Conservation (phyloP, 2,797 vertebrate genomes). For the Enteromius radiatus region DNA sequence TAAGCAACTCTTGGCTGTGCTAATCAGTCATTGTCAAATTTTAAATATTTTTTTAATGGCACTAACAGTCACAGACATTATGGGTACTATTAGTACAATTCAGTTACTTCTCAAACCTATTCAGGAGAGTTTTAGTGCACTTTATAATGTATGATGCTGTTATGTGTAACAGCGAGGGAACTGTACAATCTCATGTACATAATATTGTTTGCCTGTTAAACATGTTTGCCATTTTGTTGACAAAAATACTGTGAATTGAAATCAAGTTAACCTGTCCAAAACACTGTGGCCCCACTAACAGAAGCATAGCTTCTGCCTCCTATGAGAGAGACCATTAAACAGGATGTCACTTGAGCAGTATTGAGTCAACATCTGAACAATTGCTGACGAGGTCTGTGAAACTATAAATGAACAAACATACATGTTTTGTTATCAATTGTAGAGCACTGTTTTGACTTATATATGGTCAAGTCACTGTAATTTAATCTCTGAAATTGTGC, state of each 20-base stretch:
- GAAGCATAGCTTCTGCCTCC: background rate
- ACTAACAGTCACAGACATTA: background rate
- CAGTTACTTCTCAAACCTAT: background rate
- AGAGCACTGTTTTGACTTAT: background rate
- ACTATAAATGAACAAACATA: background rate
- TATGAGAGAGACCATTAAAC: background rate
- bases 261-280: conserved; percentile 4
- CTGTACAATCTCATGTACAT: background rate
- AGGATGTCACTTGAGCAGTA: background rate
- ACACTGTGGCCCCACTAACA: conserved; percentile 27
- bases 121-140: conserved; percentile 13
- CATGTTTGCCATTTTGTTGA: conserved; percentile 13
- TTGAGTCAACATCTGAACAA: background rate
- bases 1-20: background rate
- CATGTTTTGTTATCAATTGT: background rate
- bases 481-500: background rate
- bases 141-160: conserved; percentile 17
- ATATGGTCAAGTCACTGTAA: background rate
- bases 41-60: background rate
- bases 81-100: background rate
- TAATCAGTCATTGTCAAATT: background rate
- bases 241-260: background rate
- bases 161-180: background rate
- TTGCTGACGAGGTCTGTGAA: background rate
- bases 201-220: background rate